Evolutionary conservation across 2,888 invertebrate genomes (phyloP).

Genomic region (Minunthozetes semirufus): DNA sequence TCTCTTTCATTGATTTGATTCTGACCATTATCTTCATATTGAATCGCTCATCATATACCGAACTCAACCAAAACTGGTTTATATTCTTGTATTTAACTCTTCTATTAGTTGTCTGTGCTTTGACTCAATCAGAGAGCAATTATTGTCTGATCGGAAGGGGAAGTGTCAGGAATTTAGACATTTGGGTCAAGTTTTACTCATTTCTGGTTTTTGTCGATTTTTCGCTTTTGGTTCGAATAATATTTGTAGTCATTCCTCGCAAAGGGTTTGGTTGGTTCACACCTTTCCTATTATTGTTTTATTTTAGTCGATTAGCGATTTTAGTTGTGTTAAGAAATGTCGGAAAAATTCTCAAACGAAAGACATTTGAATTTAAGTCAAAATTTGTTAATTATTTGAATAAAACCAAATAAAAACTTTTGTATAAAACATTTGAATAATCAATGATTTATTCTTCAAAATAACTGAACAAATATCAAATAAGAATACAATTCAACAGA

Average conservation of each 20-base stretch:
- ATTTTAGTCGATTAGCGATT: not conserved
- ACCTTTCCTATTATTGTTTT: not conserved
- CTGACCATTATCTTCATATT: not conserved
- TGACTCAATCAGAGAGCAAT: not conserved
- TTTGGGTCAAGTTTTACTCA: not conserved
- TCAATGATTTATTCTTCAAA: too few species aligned
- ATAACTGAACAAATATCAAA: too few species aligned
- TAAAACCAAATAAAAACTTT: not conserved
- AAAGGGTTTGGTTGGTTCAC: not conserved
- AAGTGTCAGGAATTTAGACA: not conserved
- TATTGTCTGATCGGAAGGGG: not conserved
- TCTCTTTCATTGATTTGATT: not conserved
- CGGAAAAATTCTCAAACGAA: not conserved
- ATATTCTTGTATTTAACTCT: not conserved
- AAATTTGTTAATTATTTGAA: not conserved
- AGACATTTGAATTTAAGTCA: not conserved
- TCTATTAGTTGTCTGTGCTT: not conserved
- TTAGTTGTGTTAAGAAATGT: not conserved
- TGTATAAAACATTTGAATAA: not conserved
- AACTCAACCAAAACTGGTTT: constrained; percentile 5
- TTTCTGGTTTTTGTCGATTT: not conserved
- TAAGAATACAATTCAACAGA: too few species aligned
- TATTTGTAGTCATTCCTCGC: not conserved
- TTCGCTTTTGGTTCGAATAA: not conserved
- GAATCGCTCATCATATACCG: not conserved